Base-by-base conservation (phyloP, 30 jellyfish, hydroid and myxozoan genomes). In the Rhopilema esculentum region DNA sequence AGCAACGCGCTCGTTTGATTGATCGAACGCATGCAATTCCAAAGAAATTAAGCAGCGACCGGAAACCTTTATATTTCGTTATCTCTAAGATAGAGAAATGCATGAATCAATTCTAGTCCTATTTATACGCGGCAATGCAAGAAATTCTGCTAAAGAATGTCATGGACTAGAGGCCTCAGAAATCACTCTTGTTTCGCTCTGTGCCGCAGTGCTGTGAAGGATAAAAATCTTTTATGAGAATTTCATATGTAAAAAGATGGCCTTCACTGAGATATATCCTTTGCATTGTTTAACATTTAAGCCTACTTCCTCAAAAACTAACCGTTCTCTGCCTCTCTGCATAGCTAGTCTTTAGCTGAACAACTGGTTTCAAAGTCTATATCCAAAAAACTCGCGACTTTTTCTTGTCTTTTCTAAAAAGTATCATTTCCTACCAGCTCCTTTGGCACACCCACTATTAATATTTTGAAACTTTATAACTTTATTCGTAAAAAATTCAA, bases 171-270 rank as follows among this genome's bases (percentile, higher is more conserved):
- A 84, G 74, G 87, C 66, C 94, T 67, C 77, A 74, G 83, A 67
- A 79, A 66, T 49, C 89, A 27, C 84, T 69, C 88, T 85, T 85
- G 94, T 85, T 85, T 75, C 74, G 21, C 94, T 65, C 94, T 73
- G 94, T 49, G 94, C 88, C 94, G 88, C 83, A 57, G 83, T 51
- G 83, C 88, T 85, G 88, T 73, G 94, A 75, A 70, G 88, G 84
- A 75, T 85, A 64, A 85, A 63, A 63, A 30, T 69, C 84, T 62
- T 27, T 53, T 78, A 62, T 27, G 79, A 18, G 48, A 29, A 21
- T 31, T 79, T 31, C 40, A 61, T 40, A 73, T 19, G 26, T 49
- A 23, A 67, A 32, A 40, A 73, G 69, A 19, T 33, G 51, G 71
- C 33, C 23, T 15, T 22, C 84, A 30, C 84, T 29, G 22, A 22